Percentiles rank a stretch among this genome's conserved stretches.
phyloP scores from a whole-genome alignment of 2,113 vertebrate species.

The Urocolius indicus region DNA sequence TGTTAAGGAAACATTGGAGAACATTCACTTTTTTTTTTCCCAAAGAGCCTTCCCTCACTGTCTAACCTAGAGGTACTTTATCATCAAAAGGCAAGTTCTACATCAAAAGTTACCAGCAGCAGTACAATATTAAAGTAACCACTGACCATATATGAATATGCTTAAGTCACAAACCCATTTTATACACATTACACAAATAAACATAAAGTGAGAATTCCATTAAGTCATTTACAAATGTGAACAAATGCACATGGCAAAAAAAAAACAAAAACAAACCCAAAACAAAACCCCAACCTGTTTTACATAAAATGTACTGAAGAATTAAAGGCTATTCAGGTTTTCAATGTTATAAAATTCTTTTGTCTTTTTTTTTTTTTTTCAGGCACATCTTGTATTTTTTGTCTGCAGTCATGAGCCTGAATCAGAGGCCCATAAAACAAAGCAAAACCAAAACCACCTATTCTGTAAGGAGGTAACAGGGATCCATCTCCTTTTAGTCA shows the following conservation, averaged over 20 bases:
- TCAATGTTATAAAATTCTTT: conserved; percentile 85
- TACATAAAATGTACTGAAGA: conserved; percentile 83
- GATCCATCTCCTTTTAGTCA: conserved; percentile 68
- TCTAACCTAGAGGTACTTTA: conserved; percentile 77
- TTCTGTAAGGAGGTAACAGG: conserved; percentile 79
- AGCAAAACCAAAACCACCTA: conserved; percentile 59
- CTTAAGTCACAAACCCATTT: conserved; percentile 89
- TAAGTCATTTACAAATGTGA: conserved; percentile 89
- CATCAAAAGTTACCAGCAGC: conserved; percentile 87
- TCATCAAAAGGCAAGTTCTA: conserved; percentile 79
- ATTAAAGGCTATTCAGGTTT: conserved; percentile 87
- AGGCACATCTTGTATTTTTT: conserved; percentile 87
- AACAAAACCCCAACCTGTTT: conserved; percentile 73
- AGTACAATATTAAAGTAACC: conserved; percentile 91
- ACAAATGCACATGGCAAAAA: conserved; percentile 88
- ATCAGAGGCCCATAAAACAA: conserved; percentile 72
- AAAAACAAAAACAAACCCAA: not conserved
- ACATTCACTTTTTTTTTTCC: conserved; percentile 74
- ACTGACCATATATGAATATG: conserved; percentile 88
- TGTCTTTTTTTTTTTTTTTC: conserved; percentile 84
- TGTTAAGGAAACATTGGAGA: conserved; percentile 78
- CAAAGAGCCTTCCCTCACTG: conserved; percentile 69
- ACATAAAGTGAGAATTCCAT: conserved; percentile 86
- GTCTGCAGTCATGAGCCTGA: conserved; percentile 80
- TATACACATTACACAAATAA: conserved; percentile 89